Percentiles rank a stretch among this genome's conserved stretches.
Evolutionary conservation across 2,888 invertebrate species (phyloP).

Genomic region (Luperina nickerlii): DNA sequence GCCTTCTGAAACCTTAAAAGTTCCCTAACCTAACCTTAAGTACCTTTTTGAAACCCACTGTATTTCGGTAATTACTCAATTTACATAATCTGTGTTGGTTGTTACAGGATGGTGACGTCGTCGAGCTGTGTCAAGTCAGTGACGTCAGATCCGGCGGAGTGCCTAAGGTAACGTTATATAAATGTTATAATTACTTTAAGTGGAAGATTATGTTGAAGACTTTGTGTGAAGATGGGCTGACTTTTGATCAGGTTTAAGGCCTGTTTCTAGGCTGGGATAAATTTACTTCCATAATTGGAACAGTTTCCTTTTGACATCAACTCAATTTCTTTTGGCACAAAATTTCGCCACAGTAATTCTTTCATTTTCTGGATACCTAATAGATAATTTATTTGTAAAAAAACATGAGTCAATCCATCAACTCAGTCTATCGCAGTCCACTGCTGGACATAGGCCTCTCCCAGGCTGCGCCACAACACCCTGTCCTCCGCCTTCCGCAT

Average conservation of each 20-base stretch:
- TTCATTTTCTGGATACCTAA: neutral
- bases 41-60: neutral
- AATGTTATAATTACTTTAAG: constrained; percentile 52
- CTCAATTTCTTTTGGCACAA: neutral
- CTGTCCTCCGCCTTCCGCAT: neutral
- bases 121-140: constrained; percentile 99
- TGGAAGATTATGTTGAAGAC: constrained; percentile 32
- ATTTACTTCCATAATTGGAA: neutral
- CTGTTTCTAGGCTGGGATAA: neutral
- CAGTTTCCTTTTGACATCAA: neutral
- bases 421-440: neutral
- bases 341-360: neutral
- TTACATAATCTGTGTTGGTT: constrained; percentile 59
- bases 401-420: neutral
- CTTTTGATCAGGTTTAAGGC: constrained; percentile 5
- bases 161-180: constrained; percentile 93
- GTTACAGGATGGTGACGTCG: constrained; percentile 98
- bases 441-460: neutral
- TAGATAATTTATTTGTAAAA: neutral
- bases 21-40: neutral
- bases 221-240: constrained; percentile 3
- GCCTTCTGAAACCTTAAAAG: neutral
- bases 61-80: neutral
- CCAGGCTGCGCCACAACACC: no score
- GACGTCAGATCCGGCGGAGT: constrained; percentile 98